These are phyloP conservation scores for Sebastolobus altivelis DNA, from an alignment of 2,797 vertebrate species.

Conservation along the genomic window DNA sequence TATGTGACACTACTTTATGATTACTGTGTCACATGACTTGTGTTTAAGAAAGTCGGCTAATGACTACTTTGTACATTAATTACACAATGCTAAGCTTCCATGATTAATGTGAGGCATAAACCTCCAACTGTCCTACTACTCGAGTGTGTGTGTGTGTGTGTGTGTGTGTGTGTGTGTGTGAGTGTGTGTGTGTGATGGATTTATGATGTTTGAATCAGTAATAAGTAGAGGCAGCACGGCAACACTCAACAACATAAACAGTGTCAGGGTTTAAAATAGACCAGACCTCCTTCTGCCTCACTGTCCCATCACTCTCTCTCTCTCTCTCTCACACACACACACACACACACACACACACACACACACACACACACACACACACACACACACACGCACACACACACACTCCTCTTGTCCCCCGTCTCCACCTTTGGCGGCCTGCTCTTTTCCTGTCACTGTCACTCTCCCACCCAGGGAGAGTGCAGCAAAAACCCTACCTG, in stretches of 20 bases:
- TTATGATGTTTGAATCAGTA: conserved; percentile 69
- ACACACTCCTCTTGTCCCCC: neutral
- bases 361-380: neutral
- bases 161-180: conserved; percentile 24
- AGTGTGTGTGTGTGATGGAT: conserved; percentile 45
- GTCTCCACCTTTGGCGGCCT: conserved; percentile 9
- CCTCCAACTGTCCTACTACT: neutral
- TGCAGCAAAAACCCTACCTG: neutral
- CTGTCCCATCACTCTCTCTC: conserved; percentile 11
- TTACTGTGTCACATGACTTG: neutral
- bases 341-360: neutral
- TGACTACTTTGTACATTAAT: neutral
- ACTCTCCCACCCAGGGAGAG: conserved; percentile 33
- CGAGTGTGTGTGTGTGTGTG: conserved; percentile 26
- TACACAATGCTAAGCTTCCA: neutral
- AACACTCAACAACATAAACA: conserved; percentile 81
- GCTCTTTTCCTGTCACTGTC: conserved; percentile 40
- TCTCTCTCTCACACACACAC: neutral
- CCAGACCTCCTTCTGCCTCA: conserved; percentile 54
- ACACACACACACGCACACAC: neutral
- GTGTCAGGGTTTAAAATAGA: conserved; percentile 79
- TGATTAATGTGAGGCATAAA: conserved; percentile 6
- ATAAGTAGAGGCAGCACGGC: conserved; percentile 72
- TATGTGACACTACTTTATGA: neutral
- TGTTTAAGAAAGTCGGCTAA: neutral